Evolutionary conservation across 2,113 vertebrate genomes (phyloP).

Genomic region (Oryzias curvinotus): DNA sequence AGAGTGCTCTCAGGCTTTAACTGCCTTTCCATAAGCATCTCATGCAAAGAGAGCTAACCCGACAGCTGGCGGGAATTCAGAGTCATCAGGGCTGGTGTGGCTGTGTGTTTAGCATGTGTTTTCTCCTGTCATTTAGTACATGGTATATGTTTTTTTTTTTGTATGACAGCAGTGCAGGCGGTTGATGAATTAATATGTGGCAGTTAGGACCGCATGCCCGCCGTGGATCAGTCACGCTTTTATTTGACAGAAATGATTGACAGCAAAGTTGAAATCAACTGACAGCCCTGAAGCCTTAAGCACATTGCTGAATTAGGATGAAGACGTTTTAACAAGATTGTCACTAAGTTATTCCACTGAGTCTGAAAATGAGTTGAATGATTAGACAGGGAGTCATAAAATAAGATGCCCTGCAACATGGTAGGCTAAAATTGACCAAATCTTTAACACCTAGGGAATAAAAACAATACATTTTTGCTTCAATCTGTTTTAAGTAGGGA

Average conservation of each 20-base stretch:
- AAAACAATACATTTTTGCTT: too few relatives aligned
- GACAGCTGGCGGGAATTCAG: too few relatives aligned
- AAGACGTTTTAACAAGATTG: constrained; percentile 52
- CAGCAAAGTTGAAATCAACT: constrained; percentile 28
- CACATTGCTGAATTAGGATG: constrained; percentile 54
- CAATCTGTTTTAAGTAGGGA: too few relatives aligned
- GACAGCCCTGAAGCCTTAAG: constrained; percentile 43
- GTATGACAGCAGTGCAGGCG: too few relatives aligned
- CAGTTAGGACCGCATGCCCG: not conserved
- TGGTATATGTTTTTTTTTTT: too few relatives aligned
- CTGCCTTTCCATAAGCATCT: too few relatives aligned
- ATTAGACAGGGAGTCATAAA: constrained; percentile 9
- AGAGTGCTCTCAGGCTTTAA: too few relatives aligned
- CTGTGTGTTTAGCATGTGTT: too few relatives aligned
- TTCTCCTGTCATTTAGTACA: too few relatives aligned
- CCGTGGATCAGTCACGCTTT: constrained; percentile 23
- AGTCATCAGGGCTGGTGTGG: too few relatives aligned
- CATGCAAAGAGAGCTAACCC: too few relatives aligned
- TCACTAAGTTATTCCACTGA: constrained; percentile 34
- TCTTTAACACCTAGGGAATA: too few relatives aligned
- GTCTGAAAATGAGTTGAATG: constrained; percentile 23
- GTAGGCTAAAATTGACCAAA: not conserved
- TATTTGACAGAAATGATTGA: constrained; percentile 38
- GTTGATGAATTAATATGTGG: constrained; percentile 28
- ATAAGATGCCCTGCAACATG: constrained; percentile 2